Conservation (phyloP, 1,140 invertebrate genomes). For the Drosophila arawakana region DNA sequence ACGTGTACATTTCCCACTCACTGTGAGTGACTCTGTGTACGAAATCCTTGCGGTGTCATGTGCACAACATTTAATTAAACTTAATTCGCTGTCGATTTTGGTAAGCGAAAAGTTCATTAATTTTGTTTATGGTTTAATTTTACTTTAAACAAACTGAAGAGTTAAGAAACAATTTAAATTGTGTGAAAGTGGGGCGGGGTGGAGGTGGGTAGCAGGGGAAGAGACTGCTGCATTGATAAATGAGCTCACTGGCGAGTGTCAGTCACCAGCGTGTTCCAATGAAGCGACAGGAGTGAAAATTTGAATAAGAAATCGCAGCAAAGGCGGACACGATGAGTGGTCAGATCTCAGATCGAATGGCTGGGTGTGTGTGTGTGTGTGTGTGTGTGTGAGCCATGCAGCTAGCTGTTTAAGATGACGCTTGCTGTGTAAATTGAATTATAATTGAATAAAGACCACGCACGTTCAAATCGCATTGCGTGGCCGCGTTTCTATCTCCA, state of each 20-base stretch:
- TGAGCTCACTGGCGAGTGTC: constrained; percentile 64
- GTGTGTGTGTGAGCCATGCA: constrained; percentile 18
- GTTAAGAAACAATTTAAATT: constrained; percentile 39
- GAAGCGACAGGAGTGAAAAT: constrained; percentile 60
- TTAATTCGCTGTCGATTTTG: constrained; percentile 56
- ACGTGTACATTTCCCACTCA: constrained; percentile 6
- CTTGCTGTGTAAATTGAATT: constrained; percentile 56
- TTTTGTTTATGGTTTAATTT: constrained; percentile 48
- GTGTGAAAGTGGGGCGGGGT: constrained; percentile 16
- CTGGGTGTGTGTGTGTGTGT: constrained; percentile 1
- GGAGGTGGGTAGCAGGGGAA: too few relatives aligned
- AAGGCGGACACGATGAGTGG: constrained; percentile 37
- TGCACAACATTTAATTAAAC: constrained; percentile 72
- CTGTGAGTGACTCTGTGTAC: background rate
- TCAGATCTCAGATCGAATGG: background rate
- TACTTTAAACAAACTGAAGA: constrained; percentile 52
- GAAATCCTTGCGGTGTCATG: constrained; percentile 35
- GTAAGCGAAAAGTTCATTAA: constrained; percentile 44
- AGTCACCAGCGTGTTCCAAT: constrained; percentile 60
- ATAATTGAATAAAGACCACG: constrained; percentile 68
- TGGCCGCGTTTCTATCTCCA: background rate
- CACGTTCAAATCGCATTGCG: constrained; percentile 7
- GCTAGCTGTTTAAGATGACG: constrained; percentile 32
- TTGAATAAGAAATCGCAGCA: constrained; percentile 41
- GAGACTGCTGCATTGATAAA: constrained; percentile 56